Evolutionary conservation across 2,113 vertebrate species (phyloP).

Genomic region (Reinhardtius hippoglossoides): DNA sequence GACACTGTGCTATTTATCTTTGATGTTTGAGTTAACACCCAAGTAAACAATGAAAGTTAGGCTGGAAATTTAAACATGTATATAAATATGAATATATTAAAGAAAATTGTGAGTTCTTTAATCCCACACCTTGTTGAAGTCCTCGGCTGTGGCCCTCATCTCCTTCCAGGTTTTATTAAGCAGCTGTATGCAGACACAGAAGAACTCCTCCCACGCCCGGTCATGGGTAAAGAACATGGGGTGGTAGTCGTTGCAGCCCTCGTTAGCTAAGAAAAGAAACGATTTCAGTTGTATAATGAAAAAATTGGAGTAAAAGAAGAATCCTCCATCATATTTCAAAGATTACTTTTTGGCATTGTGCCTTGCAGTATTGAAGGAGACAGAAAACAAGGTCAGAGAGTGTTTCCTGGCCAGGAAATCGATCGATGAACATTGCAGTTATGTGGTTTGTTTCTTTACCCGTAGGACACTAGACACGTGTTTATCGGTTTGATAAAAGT

Average conservation of each 20-base stretch:
- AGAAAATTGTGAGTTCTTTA: neutral
- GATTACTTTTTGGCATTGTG: neutral
- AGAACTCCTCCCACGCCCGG: slow-evolving; percentile 96
- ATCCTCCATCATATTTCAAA: neutral
- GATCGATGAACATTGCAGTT: neutral
- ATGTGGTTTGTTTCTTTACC: neutral
- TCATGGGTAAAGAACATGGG: slow-evolving; percentile 99
- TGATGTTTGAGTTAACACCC: too few species aligned
- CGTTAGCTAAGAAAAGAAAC: slow-evolving; percentile 86
- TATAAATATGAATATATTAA: neutral
- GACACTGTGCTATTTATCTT: too few species aligned
- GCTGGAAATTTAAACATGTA: neutral
- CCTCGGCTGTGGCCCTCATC: slow-evolving; percentile 97
- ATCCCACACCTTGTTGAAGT: slow-evolving; percentile 94
- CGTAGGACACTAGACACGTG: neutral
- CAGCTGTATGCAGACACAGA: slow-evolving; percentile 97
- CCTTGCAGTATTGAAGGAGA: neutral
- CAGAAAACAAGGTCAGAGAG: neutral
- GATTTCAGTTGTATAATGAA: neutral
- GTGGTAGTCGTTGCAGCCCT: slow-evolving; percentile 97
- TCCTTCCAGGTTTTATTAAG: slow-evolving; percentile 99
- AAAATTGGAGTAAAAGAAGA: neutral
- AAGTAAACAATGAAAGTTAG: neutral
- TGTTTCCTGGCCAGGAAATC: neutral
- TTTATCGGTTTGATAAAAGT: neutral